Conservation (phyloP, 2,797 vertebrate genomes). For the Echeneis naucrates region DNA sequence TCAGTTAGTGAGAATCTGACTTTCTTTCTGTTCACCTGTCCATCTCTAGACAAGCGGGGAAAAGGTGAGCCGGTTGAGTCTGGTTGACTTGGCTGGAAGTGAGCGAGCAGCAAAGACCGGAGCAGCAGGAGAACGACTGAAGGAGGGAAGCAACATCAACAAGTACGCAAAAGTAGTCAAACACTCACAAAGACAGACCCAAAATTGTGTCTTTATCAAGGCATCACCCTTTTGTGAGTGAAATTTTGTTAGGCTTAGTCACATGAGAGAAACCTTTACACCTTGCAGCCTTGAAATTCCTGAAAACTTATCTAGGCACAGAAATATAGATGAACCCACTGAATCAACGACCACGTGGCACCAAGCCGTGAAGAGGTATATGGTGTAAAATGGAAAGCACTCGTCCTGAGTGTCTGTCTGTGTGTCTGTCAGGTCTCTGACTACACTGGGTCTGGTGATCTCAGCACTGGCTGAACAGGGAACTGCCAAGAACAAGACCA, state of each 20-base stretch:
- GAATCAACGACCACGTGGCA: background rate
- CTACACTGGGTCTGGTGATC: slow-evolving; percentile 87
- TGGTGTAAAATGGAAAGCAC: background rate
- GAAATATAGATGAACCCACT: background rate
- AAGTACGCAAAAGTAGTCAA: slow-evolving; percentile 65
- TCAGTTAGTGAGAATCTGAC: background rate
- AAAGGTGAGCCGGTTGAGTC: slow-evolving; percentile 96
- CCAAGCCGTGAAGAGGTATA: background rate
- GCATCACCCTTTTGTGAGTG: slow-evolving; percentile 1
- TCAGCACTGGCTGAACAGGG: slow-evolving; percentile 88
- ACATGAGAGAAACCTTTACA: background rate
- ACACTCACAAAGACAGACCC: background rate
- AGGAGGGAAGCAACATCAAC: slow-evolving; percentile 91
- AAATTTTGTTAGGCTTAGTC: background rate
- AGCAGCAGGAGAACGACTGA: slow-evolving; percentile 94
- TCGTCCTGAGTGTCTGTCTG: slow-evolving; percentile 14
- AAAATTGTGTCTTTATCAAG: background rate
- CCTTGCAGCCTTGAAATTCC: background rate
- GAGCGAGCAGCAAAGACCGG: slow-evolving; percentile 96
- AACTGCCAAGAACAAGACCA: slow-evolving; percentile 91
- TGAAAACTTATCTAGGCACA: background rate
- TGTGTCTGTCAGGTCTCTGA: slow-evolving; percentile 81
- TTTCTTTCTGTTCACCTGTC: background rate
- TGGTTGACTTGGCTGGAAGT: slow-evolving; percentile 97
- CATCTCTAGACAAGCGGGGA: slow-evolving; percentile 90